Evolutionary conservation across 1,140 invertebrate genomes (phyloP).

Genomic region (Temnothorax nylanderi): DNA sequence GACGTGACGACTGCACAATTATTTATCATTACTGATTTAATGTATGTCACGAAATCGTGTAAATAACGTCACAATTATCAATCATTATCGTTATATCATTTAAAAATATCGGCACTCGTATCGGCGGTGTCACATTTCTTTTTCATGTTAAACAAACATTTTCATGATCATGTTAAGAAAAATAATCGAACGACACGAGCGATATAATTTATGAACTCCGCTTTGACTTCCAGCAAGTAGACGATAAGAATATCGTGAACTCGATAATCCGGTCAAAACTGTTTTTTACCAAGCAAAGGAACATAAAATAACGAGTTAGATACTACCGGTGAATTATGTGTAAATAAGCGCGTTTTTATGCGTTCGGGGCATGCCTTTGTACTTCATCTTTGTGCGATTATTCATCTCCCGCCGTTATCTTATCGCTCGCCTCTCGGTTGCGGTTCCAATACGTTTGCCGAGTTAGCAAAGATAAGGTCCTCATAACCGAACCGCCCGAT

Average conservation of each 20-base stretch:
- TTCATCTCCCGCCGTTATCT: slow-evolving; percentile 55
- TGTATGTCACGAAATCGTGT: not conserved
- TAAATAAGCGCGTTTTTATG: not conserved
- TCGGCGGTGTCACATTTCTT: not conserved
- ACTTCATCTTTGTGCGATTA: not conserved
- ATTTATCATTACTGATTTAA: slow-evolving; percentile 29
- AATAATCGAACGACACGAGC: not conserved
- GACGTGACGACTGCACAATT: not conserved
- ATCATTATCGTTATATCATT: slow-evolving; percentile 3
- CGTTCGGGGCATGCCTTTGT: not conserved
- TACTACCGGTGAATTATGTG: not conserved
- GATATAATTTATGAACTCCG: not conserved
- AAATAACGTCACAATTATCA: slow-evolving; percentile 10
- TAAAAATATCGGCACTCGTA: not conserved
- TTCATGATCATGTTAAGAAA: not conserved
- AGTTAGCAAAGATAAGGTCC: slow-evolving; percentile 60
- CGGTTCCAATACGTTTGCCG: slow-evolving; percentile 34
- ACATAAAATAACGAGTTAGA: not conserved
- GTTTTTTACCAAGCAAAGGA: not conserved
- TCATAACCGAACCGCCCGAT: slow-evolving; percentile 32
- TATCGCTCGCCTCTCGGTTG: slow-evolving; percentile 57
- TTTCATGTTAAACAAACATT: too few species aligned
- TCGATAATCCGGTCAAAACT: not conserved
- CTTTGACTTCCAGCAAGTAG: not conserved
- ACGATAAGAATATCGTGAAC: not conserved